Percentiles rank a stretch among this genome's conserved stretches.
These are phyloP conservation scores for Drosophila crucigera DNA, from an alignment of 2,888 invertebrate species.

Conservation along the genomic window DNA sequence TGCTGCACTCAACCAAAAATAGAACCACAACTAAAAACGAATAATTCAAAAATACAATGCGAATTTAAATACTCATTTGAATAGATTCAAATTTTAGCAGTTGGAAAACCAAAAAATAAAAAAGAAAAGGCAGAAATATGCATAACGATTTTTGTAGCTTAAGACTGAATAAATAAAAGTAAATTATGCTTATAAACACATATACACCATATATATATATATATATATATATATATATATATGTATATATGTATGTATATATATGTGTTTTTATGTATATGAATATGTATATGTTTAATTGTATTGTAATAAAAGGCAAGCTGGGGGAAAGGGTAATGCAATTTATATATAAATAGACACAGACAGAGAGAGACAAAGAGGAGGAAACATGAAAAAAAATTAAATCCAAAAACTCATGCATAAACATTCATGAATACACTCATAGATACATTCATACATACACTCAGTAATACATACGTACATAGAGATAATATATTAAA, in stretches of 20 bases:
- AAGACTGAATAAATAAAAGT: conserved; percentile 80
- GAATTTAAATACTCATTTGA: conserved; percentile 73
- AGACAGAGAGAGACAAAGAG: conserved; percentile 1
- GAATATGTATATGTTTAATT: conserved; percentile 61
- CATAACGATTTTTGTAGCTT: conserved; percentile 80
- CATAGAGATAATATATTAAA: conserved; percentile 43
- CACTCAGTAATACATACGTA: conserved; percentile 26
- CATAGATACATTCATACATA: conserved; percentile 14
- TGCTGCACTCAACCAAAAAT: conserved; percentile 43
- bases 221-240: conserved; percentile 22
- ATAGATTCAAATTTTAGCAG: conserved; percentile 67
- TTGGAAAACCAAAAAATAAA: conserved; percentile 13
- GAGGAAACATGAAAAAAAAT: conserved; percentile 21
- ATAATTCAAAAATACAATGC: conserved; percentile 60
- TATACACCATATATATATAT: conserved; percentile 42
- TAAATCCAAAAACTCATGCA: conserved; percentile 25
- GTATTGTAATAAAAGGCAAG: conserved; percentile 73
- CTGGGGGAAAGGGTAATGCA: conserved; percentile 77
- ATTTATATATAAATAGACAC: conserved; percentile 62
- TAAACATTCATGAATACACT: background rate
- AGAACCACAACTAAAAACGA: background rate
- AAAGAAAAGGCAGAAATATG: conserved; percentile 64
- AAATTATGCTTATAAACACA: conserved; percentile 70
- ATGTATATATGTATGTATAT: conserved; percentile 16
- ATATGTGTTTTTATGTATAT: conserved; percentile 22